Base-by-base conservation (phyloP, 2,888 invertebrate species). In the Papilio protenor region DNA sequence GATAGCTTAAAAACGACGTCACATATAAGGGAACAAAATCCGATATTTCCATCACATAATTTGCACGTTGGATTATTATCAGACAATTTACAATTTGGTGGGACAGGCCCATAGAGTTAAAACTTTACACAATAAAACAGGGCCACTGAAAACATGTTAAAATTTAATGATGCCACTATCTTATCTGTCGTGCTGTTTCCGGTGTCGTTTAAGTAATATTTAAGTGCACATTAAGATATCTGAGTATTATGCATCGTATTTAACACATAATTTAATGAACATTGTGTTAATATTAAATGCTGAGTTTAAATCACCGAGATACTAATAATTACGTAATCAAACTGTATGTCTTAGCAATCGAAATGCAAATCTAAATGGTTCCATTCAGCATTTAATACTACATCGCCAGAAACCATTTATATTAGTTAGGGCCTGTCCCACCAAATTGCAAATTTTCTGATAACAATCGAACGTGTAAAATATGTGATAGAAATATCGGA, bases 141-240 rank as follows among this genome's bases (percentile, higher is more conserved):
- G 14, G 14, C 27, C 61, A 33, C 33, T 33, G 64, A 18, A 61
- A 40, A n/a, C 11, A 10, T 66, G 66, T n/a, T 40, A 40, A 66
- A 33, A 18, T 66, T 66, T 61, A 61, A 33, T 33, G 61, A 66
- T 40, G 11, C 40, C 8, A 66, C n/a, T 66, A 66, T 66, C 66
- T 66, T 66, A 66, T 66, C 66, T n/a, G 6, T 11, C 8, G 18
- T 14, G 64, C 64, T 64, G 40, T 66, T 40, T 66, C 66, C 64
- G 64, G 64, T n/a, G 40, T 66, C n/a, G 3, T 40, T 66, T 64
- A 4, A 61, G 27, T 16, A 18, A 33, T 18, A 64, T 27, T 64
- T 64, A 66, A 66, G 64, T 66, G 33, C 64, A 14, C 64, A 2
- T 40, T 40, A n/a, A 40, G 10, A 61, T 27, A 61, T 27, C n/a